A percentile compares a stretch with the other conserved stretches of the same genome.
phyloP scores from a whole-genome alignment of 2,888 invertebrate genomes.

The Baccha elongata region DNA sequence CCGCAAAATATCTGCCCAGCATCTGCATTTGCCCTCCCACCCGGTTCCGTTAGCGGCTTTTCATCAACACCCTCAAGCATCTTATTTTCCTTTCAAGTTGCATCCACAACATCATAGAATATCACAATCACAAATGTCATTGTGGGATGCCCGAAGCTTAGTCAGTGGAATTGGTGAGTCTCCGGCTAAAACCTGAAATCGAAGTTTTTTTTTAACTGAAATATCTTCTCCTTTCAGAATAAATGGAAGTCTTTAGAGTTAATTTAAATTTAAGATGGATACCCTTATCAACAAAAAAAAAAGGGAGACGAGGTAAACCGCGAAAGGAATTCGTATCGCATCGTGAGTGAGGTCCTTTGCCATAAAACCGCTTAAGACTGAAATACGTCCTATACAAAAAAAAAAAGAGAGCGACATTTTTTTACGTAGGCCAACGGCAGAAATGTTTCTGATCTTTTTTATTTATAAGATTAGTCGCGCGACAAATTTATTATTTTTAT shows the following conservation, averaged over 20 bases:
- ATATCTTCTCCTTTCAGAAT: conserved; percentile 44
- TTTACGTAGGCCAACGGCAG: conserved; percentile 62
- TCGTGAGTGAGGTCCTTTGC: conserved; percentile 74
- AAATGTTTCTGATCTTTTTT: conserved; percentile 57
- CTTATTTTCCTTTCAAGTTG: conserved; percentile 80
- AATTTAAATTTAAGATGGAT: conserved; percentile 20
- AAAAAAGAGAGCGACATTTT: conserved; percentile 68
- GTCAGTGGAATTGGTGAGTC: conserved; percentile 81
- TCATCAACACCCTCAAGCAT: conserved; percentile 77
- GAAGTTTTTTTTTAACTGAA: background rate
- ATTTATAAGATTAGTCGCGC: conserved; percentile 55
- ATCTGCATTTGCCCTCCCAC: conserved; percentile 77
- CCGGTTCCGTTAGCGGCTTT: conserved; percentile 81
- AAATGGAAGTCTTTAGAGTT: conserved; percentile 17
- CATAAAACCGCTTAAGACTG: conserved; percentile 81
- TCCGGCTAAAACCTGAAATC: background rate
- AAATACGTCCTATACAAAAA: conserved; percentile 81
- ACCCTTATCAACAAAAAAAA: conserved; percentile 17
- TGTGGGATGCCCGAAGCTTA: conserved; percentile 81
- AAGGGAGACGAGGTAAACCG: conserved; percentile 58
- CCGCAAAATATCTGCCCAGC: conserved; percentile 81
- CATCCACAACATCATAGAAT: conserved; percentile 81
- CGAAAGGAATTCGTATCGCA: conserved; percentile 69
- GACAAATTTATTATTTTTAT: conserved; percentile 40
- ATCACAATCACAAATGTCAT: conserved; percentile 81